A percentile compares a stretch with the other conserved stretches of the same genome.
Conservation (phyloP, 2,888 invertebrate genomes). For the Scaptomyza caliginosa region DNA sequence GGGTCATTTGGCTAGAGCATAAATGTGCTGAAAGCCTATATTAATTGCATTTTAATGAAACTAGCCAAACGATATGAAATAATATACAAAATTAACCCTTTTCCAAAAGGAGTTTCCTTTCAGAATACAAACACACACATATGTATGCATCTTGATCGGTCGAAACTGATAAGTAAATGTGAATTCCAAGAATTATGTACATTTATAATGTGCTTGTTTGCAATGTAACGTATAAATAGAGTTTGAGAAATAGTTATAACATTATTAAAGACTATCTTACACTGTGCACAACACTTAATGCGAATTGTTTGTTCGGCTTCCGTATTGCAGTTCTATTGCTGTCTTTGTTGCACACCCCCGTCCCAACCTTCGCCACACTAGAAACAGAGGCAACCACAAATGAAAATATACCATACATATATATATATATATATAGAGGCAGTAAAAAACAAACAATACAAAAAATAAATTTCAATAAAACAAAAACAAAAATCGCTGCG, state of each 20-base stretch:
- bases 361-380: neutral
- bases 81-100: conserved; percentile 35
- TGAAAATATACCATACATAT: conserved; percentile 78
- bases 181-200: conserved; percentile 6
- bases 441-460: conserved; percentile 29
- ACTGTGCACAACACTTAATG: conserved; percentile 13
- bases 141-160: neutral
- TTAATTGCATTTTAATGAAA: conserved; percentile 78
- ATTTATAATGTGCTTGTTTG: conserved; percentile 32
- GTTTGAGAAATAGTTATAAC: neutral
- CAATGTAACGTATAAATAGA: neutral
- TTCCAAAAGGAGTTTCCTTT: conserved; percentile 10
- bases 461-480: conserved; percentile 39
- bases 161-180: conserved; percentile 19
- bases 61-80: conserved; percentile 31
- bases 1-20: conserved; percentile 46
- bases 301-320: conserved; percentile 11
- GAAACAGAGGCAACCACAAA: conserved; percentile 57
- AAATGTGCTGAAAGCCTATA: conserved; percentile 74
- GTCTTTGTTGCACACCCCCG: conserved; percentile 19
- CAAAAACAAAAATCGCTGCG: conserved; percentile 53
- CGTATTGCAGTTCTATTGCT: conserved; percentile 3
- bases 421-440: conserved; percentile 69
- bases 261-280: conserved; percentile 18
- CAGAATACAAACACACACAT: too few relatives aligned